Conservation (phyloP, 2,888 invertebrate species). For the Rhabditophanes sp. region DNA sequence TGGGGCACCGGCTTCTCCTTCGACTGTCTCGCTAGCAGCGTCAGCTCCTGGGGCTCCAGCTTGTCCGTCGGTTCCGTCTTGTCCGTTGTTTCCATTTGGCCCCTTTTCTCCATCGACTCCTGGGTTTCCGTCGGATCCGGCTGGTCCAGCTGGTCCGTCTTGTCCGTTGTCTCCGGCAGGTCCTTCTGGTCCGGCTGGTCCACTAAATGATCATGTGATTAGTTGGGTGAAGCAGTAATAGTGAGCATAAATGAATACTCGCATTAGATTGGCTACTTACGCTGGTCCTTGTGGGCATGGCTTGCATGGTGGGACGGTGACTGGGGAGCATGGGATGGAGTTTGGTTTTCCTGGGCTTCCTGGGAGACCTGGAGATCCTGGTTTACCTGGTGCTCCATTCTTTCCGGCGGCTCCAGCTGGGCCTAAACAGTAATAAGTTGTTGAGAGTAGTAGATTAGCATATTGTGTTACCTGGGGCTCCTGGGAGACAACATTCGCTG, state of each 20-base stretch:
- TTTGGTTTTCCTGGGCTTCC: slow-evolving; percentile 41
- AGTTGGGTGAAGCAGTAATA: too few species aligned
- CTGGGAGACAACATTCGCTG: slow-evolving; percentile 27
- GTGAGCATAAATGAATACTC: too few species aligned
- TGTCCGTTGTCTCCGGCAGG: slow-evolving; percentile 41
- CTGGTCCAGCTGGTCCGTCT: slow-evolving; percentile 23
- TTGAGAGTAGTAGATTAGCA: neutral
- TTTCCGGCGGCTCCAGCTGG: slow-evolving; percentile 34
- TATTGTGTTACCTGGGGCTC: slow-evolving; percentile 17
- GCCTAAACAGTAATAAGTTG: too few species aligned
- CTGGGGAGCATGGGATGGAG: slow-evolving; percentile 19
- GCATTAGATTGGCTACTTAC: too few species aligned
- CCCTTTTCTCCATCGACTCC: slow-evolving; percentile 28
- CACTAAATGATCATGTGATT: too few species aligned
- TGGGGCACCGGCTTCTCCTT: slow-evolving; percentile 11
- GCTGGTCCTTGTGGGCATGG: slow-evolving; percentile 40
- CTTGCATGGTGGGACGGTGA: slow-evolving; percentile 43
- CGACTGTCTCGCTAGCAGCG: slow-evolving; percentile 33
- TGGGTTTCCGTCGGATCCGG: slow-evolving; percentile 16
- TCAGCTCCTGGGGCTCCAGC: slow-evolving; percentile 26
- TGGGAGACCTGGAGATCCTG: slow-evolving; percentile 39
- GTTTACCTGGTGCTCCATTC: slow-evolving; percentile 37
- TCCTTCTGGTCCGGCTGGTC: slow-evolving; percentile 12
- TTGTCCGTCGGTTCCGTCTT: slow-evolving; percentile 24
- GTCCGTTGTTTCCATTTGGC: slow-evolving; percentile 40